These are phyloP conservation scores for Salvelinus namaycush DNA, from an alignment of 2,113 vertebrate species.

Conservation along the genomic window DNA sequence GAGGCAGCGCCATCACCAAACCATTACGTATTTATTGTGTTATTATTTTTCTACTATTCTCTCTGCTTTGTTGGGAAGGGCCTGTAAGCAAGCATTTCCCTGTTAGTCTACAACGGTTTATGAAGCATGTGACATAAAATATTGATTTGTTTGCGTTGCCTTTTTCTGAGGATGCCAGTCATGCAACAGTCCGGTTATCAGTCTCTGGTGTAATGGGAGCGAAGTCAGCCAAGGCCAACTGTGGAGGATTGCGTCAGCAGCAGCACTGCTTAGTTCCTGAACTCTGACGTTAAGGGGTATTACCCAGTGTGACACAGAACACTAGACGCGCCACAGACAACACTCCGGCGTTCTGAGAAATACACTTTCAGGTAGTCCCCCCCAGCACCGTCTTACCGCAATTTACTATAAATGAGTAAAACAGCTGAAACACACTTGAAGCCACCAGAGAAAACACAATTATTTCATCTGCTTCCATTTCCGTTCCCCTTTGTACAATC, in stretches of 20 bases:
- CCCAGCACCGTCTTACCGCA: constrained; percentile 37
- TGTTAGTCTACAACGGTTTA: too few relatives aligned
- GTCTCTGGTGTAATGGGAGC: constrained; percentile 14
- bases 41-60: too few relatives aligned
- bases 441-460: constrained; percentile 42
- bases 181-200: constrained; percentile 42
- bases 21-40: too few relatives aligned
- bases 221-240: constrained; percentile 37
- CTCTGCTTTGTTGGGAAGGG: too few relatives aligned
- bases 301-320: constrained; percentile 8
- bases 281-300: neutral
- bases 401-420: constrained; percentile 31
- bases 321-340: too few relatives aligned
- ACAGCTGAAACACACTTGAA: constrained; percentile 23
- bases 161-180: neutral
- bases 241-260: constrained; percentile 29
- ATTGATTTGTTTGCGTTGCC: too few relatives aligned
- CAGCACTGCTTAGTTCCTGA: constrained; percentile 13
- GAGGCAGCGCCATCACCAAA: too few relatives aligned
- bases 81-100: too few relatives aligned
- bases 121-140: too few relatives aligned
- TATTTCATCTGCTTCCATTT: constrained; percentile 55
- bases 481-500: constrained; percentile 21
- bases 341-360: constrained; percentile 43
- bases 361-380: neutral